Evolutionary conservation across 2,888 invertebrate species (phyloP).

Genomic region (Eilema griseolum): DNA sequence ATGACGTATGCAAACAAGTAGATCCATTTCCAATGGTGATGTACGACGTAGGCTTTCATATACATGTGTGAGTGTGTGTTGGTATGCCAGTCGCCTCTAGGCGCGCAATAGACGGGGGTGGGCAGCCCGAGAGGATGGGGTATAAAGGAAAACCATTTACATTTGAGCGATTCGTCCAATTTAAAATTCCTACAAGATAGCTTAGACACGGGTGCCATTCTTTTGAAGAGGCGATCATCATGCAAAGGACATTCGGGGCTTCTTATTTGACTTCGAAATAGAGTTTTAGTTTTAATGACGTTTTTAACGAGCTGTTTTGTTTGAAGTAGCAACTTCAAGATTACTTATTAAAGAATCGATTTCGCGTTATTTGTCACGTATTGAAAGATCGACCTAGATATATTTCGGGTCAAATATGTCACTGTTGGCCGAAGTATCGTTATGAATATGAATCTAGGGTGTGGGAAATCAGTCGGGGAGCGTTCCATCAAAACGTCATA

Average conservation of each 20-base stretch:
- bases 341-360: slow-evolving; percentile 60
- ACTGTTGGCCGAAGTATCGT: slow-evolving; percentile 74
- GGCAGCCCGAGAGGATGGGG: slow-evolving; percentile 85
- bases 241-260: slow-evolving; percentile 74
- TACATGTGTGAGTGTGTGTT: slow-evolving; percentile 81
- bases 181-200: slow-evolving; percentile 88
- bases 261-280: slow-evolving; percentile 55
- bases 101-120: slow-evolving; percentile 86
- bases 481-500: slow-evolving; percentile 87
- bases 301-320: slow-evolving; percentile 54
- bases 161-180: slow-evolving; percentile 88
- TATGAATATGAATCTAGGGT: slow-evolving; percentile 86
- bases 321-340: slow-evolving; percentile 38
- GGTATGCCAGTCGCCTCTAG: slow-evolving; percentile 86
- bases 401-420: slow-evolving; percentile 70
- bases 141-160: slow-evolving; percentile 88
- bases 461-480: slow-evolving; percentile 81
- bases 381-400: slow-evolving; percentile 61
- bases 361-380: slow-evolving; percentile 61
- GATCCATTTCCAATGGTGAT: slow-evolving; percentile 76
- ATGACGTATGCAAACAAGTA: slow-evolving; percentile 78
- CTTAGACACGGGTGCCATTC: slow-evolving; percentile 87
- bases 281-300: slow-evolving; percentile 69
- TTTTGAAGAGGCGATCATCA: slow-evolving; percentile 83
- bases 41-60: slow-evolving; percentile 77